Base-by-base conservation (phyloP, 2,888 invertebrate species). In the Plemyria rubiginata region DNA sequence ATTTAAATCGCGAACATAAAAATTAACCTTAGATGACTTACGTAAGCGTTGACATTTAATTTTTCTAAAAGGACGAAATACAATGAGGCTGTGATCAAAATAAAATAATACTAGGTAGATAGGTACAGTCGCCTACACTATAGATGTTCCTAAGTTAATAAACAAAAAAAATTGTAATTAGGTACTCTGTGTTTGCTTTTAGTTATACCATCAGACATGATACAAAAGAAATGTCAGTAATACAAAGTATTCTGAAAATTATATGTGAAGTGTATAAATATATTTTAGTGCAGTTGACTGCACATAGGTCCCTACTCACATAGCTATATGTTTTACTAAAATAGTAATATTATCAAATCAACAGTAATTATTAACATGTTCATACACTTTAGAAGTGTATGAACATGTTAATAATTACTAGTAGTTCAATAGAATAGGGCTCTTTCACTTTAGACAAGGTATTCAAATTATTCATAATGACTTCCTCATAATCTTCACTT, bases 21-120 rank as follows among this genome's bases (percentile, higher is more conserved):
- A 74, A 74, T 68, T 76, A 73, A 72, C 73, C 73, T 75, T 70
- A 72, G 32, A 52, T 55, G 29, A 32, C 43, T 58, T 58, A 57
- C 57, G 62, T 62, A 46, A 58, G 60, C 65, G 58, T 62, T 64
- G 53, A 63, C 62, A 63, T 59, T 59, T 49, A 52, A 32, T 32
- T 56, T 49, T 57, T 43, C 46, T 49, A 60, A 65, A 40, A 62
- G 58, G 50, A 62, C 43, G 15, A 15, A 13, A 36, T 22, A 58
- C 58, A 58, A 62, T 54, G 22, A 54, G 50, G 22, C 40, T 55
- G 32, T 16, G 8, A 54, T 62, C 50, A 29, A 58, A 54, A 48
- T 53, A 8, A 48, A 46, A 32, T 3, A 32, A 3, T 46, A 52
- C 15, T 38, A 29, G 16, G 11, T 50, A 9, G 29, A 11, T 32